Evolutionary conservation across 1,140 invertebrate species (phyloP), one percentile per base, ranked within the genome.

Genomic region (Drosophila tristis): DNA sequence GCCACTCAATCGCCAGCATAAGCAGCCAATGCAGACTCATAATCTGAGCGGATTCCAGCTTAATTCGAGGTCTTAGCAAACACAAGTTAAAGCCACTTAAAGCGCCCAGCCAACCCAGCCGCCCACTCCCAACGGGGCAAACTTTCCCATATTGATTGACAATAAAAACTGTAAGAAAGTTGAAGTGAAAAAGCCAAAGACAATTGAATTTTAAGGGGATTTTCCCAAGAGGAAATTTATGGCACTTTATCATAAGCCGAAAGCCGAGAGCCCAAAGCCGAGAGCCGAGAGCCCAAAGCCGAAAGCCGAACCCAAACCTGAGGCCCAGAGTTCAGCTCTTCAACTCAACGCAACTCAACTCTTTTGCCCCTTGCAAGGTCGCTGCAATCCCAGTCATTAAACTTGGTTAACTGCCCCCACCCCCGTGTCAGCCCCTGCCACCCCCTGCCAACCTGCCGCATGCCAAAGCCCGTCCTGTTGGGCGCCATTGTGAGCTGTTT

Each of bases 361-460:
- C 15, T 13, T 39, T 39, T 13, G 35, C 35, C 35, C 5, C 6
- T 13, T 39, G 35, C 35, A 13, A 39, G 35, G 35, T 39, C 35
- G 35, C 13, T 39, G 35, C 43, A 61, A 39, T 35, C 7, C 7
- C 61, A 65, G 77, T 80, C 80, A 85, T 85, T 85, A 86, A 85
- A 85, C 59, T 74, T 54, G 79, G 77, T 85, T 76, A 85, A 85
- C 66, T 80, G 81, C 64, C 47, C 77, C 65, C 70, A 70, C 73
- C 80, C 77, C n/a, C n/a, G n/a, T n/a, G n/a, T n/a, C n/a, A n/a
- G n/a, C n/a, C n/a, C 43, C 77, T 68, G 20, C 13, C 44, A 39
- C n/a, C 16, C n/a, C 23, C 49, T 29, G 39, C 15, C 26, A 7
- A 15, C 54, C 55, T 20, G 20, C 15, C 55, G 2, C 20, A 20